These are phyloP conservation scores for Melanaphis sacchari DNA, from an alignment of 1,140 invertebrate species.

Conservation along the genomic window DNA sequence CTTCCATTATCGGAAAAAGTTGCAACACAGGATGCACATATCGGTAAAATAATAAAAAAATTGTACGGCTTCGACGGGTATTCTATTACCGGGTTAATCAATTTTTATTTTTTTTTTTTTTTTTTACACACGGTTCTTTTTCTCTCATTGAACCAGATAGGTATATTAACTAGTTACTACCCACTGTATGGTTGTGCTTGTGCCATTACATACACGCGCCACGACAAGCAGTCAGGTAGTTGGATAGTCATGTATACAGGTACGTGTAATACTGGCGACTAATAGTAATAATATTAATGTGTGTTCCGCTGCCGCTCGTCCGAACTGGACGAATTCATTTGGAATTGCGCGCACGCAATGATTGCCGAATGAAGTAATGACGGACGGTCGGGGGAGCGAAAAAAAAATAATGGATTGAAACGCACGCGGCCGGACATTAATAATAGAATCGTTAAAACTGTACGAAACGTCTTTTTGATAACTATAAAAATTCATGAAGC, in stretches of 20 bases:
- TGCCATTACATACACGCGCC: not conserved
- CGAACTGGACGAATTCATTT: constrained; percentile 46
- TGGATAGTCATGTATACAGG: not conserved
- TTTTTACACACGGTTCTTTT: not conserved
- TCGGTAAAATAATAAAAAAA: not conserved
- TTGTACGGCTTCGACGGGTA: constrained; percentile 27
- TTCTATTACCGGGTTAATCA: constrained; percentile 47
- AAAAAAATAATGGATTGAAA: constrained; percentile 19
- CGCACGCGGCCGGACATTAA: constrained; percentile 42
- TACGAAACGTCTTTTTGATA: constrained; percentile 46
- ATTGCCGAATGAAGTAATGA: constrained; percentile 30
- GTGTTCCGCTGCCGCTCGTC: not conserved
- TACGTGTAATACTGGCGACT: not conserved
- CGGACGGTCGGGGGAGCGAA: not conserved
- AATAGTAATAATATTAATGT: not conserved
- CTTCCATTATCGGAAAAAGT: constrained; percentile 22
- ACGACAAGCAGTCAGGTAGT: not conserved
- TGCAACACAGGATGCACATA: constrained; percentile 9
- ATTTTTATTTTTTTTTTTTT: not conserved
- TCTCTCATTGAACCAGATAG: not conserved
- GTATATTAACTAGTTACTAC: not conserved
- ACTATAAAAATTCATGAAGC: constrained; percentile 55
- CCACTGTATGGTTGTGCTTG: not conserved
- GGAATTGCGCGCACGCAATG: constrained; percentile 46
- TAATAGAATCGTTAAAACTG: constrained; percentile 54